These are phyloP conservation scores for Argentina silus DNA, from an alignment of 2,797 vertebrate genomes.

Conservation along the genomic window DNA sequence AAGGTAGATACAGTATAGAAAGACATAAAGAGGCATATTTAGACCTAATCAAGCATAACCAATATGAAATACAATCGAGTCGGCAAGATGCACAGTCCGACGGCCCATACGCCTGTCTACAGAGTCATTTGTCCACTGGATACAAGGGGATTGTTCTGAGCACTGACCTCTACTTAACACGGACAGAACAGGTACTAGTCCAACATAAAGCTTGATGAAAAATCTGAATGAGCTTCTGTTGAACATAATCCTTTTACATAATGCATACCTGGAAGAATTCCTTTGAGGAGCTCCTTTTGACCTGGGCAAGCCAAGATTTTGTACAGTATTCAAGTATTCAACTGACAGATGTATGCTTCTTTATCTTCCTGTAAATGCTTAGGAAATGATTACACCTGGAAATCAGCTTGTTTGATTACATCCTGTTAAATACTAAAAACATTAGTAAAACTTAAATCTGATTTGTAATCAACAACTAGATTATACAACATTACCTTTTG, in stretches of 20 bases:
- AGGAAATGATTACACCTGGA: neutral
- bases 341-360: constrained; percentile 38
- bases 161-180: constrained; percentile 46
- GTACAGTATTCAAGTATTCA: constrained; percentile 1
- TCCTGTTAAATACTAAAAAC: constrained; percentile 20
- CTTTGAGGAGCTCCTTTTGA: constrained; percentile 4
- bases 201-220: constrained; percentile 23
- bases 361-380: constrained; percentile 8
- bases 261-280: constrained; percentile 37
- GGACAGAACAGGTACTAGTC: constrained; percentile 30
- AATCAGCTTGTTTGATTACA: neutral
- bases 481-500: too few species aligned
- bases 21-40: too few species aligned
- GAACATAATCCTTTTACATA: constrained; percentile 42
- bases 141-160: constrained; percentile 52
- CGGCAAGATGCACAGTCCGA: neutral
- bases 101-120: neutral
- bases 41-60: too few species aligned
- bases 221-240: constrained; percentile 19
- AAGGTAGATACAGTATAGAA: too few species aligned
- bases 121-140: constrained; percentile 30
- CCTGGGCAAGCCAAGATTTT: neutral
- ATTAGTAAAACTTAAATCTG: constrained; percentile 12
- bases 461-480: too few species aligned
- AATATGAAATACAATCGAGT: too few species aligned